Conservation (phyloP, 2,888 invertebrate species). For the Buathra laborator region DNA sequence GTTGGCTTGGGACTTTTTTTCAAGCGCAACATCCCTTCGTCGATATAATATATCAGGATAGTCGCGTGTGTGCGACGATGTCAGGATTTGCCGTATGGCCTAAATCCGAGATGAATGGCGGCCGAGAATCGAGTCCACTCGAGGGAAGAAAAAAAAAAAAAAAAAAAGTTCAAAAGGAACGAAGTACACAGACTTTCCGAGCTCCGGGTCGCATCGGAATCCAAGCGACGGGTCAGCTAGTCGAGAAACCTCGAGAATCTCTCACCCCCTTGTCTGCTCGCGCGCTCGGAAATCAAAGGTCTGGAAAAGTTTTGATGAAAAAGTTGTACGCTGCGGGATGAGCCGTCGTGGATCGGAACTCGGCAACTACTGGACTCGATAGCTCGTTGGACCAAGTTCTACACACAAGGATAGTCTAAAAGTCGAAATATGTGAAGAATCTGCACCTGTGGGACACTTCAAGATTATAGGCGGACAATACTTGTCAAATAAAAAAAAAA, state of each 20-base stretch:
- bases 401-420: conserved; percentile 36
- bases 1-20: background rate
- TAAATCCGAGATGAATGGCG: conserved; percentile 56
- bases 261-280: background rate
- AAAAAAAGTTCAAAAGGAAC: conserved; percentile 35
- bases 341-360: conserved; percentile 55
- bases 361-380: conserved; percentile 43
- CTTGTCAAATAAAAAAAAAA: background rate
- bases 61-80: background rate
- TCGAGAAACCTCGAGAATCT: conserved; percentile 4
- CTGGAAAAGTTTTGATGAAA: conserved; percentile 80
- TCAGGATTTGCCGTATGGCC: conserved; percentile 41
- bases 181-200: conserved; percentile 34
- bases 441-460: conserved; percentile 35
- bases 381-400: conserved; percentile 26
- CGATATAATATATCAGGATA: background rate
- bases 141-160: background rate
- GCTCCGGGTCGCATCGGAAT: conserved; percentile 8
- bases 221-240: conserved; percentile 31
- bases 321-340: conserved; percentile 70
- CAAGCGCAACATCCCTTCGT: background rate
- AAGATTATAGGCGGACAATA: background rate
- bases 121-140: conserved; percentile 34
- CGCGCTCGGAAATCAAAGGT: conserved; percentile 72
- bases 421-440: conserved; percentile 46